Evolutionary conservation across 2,113 vertebrate species (phyloP).

Genomic region (Hypocryptadius cinnamomeus): DNA sequence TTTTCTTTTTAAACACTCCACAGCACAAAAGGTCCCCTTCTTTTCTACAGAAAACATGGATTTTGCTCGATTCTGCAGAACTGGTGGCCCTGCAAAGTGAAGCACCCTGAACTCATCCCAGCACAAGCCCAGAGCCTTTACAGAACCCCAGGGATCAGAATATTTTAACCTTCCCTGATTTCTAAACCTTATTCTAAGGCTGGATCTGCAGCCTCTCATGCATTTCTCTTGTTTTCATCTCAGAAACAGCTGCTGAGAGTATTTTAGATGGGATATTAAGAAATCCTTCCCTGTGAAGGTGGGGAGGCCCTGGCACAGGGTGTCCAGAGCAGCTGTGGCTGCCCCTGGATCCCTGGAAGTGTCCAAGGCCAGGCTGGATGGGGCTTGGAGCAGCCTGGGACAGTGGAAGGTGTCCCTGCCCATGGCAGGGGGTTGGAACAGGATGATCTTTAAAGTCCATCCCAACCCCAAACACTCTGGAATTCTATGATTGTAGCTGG

Average conservation of each 20-base stretch:
- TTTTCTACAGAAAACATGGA: not conserved
- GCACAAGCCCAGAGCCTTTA: not conserved
- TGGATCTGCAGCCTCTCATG: not conserved
- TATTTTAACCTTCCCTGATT: not conserved
- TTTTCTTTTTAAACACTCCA: not conserved
- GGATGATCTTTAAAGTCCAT: not conserved
- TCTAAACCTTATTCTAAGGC: not conserved
- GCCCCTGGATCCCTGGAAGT: not conserved
- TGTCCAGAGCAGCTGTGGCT: not conserved
- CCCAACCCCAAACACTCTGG: not conserved
- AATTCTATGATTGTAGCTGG: not conserved
- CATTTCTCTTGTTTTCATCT: not conserved
- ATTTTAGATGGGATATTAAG: not conserved
- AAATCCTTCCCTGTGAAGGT: not conserved
- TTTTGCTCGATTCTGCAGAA: not conserved
- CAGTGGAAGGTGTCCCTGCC: not conserved
- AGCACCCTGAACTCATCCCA: not conserved
- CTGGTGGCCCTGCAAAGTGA: not conserved
- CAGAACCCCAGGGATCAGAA: not conserved
- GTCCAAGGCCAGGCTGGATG: accelerated
- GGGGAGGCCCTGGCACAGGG: not conserved
- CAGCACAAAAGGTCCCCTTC: not conserved
- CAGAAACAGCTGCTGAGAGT: not conserved
- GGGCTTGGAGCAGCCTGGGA: not conserved
- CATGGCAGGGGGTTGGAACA: not conserved